These are phyloP conservation scores for Mohoua ochrocephala DNA, from an alignment of 2,113 vertebrate species.

Conservation along the genomic window DNA sequence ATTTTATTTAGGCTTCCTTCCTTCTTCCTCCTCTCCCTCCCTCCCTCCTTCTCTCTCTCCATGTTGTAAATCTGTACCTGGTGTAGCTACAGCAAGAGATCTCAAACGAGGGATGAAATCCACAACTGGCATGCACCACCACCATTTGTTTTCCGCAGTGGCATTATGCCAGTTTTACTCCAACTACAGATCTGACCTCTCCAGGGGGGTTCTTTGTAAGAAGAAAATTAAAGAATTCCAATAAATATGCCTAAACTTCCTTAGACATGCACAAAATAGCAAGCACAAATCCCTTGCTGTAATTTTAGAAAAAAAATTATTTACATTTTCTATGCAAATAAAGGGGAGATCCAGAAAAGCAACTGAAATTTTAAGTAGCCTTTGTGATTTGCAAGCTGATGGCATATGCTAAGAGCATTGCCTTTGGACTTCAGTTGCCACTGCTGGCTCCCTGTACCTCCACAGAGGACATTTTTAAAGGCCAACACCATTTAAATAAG, in stretches of 20 bases:
- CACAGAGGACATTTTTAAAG: constrained; percentile 46
- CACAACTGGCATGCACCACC: not conserved
- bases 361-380: constrained; percentile 51
- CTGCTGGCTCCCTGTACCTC: not conserved
- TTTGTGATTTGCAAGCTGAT: constrained; percentile 38
- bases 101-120: constrained; percentile 9
- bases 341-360: constrained; percentile 16
- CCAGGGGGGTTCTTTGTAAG: not conserved
- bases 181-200: not conserved
- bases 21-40: not conserved
- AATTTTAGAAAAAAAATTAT: constrained; percentile 24
- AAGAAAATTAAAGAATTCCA: constrained; percentile 41
- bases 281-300: constrained; percentile 18
- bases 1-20: not conserved
- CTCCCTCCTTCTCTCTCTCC: not conserved
- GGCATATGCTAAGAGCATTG: constrained; percentile 48
- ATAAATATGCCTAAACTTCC: constrained; percentile 25
- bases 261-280: constrained; percentile 18
- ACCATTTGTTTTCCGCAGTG: not conserved
- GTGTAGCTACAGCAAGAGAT: not conserved
- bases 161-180: not conserved
- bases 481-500: constrained; percentile 44
- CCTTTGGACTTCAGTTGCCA: constrained; percentile 55
- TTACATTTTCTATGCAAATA: constrained; percentile 50
- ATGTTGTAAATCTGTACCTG: not conserved